Evolutionary conservation across 1,140 invertebrate species (phyloP), one percentile per base, ranked within the genome.

Genomic region (Pinna nobilis): DNA sequence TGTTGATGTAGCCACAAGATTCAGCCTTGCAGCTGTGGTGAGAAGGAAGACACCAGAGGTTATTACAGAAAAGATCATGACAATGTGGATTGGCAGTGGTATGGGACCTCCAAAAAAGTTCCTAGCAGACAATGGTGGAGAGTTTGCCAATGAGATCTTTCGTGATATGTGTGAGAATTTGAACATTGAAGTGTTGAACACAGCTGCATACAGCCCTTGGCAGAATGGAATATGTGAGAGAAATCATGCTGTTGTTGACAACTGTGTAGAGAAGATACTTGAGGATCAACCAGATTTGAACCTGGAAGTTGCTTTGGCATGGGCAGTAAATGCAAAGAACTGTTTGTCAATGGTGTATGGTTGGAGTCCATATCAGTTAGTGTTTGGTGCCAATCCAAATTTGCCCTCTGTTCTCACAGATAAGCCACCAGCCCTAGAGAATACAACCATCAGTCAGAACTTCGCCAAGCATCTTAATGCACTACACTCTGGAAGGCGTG

Each of bases 171-270:
- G 47, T 25, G 73, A 75, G 44, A 75, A 76, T 32, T 78, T 76
- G 33, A 76, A 76, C 47, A 78, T 71, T 41, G 68, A 76, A 65
- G 61, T 71, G n/a, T 67, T 57, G 35, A 76, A 73, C 4, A 76
- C 77, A 28, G 59, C 73, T 50, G 76, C 67, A 13, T 78, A 66
- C 51, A 70, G 50, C 53, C 77, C 72, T 30, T 78, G 76, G 68
- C 66, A 41, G 37, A 78, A 78, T 76, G 73, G 73, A 13, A 30
- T 68, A n/a, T 57, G 70, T 3, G 74, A 78, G 37, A 71, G 68
- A 28, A 59, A 78, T 50, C 76, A 78, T 50, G 57, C 53, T 55
- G 72, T 61, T 28, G 33, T 78, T 6, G 68, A 73, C 28, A 51
- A 78, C 15, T 76, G 61, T 41, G n/a, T 75, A 39, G 33, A 13